These are phyloP conservation scores for Eutolmus rufibarbis DNA, from an alignment of 2,888 invertebrate genomes.

Conservation along the genomic window DNA sequence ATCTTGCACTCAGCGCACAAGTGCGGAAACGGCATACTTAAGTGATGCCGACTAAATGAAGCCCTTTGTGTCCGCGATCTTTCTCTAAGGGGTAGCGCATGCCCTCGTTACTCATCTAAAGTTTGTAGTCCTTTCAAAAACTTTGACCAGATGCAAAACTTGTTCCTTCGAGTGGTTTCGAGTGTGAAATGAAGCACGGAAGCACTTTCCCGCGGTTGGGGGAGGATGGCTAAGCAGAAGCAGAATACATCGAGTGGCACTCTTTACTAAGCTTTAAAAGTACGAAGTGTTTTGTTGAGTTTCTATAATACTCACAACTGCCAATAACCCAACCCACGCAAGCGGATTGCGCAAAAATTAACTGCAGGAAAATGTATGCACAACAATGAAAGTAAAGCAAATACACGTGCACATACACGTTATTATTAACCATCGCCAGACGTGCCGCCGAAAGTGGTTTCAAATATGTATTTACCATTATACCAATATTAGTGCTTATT, in stretches of 20 bases:
- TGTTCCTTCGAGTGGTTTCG: slow-evolving; percentile 6
- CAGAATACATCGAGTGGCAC: not conserved
- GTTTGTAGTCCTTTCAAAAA: slow-evolving; percentile 16
- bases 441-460: no score
- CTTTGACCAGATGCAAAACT: slow-evolving; percentile 30
- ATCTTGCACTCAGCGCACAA: slow-evolving; percentile 13
- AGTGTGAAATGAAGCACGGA: slow-evolving; percentile 9
- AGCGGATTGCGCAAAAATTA: not conserved
- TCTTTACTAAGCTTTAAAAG: not conserved
- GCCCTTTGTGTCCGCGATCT: slow-evolving; percentile 1
- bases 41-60: slow-evolving; percentile 15
- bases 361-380: not conserved
- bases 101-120: slow-evolving; percentile 11
- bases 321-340: not conserved
- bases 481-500: no score
- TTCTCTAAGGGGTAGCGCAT: slow-evolving; percentile 12
- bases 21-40: slow-evolving; percentile 33
- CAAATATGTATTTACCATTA: no score
- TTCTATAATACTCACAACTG: not conserved
- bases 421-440: not conserved
- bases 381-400: not conserved
- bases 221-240: not conserved
- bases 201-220: not conserved
- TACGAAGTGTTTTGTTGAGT: not conserved
- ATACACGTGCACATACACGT: not conserved